phyloP scores from a whole-genome alignment of 2,888 invertebrate species.

The Rhorus exstirpatorius region DNA sequence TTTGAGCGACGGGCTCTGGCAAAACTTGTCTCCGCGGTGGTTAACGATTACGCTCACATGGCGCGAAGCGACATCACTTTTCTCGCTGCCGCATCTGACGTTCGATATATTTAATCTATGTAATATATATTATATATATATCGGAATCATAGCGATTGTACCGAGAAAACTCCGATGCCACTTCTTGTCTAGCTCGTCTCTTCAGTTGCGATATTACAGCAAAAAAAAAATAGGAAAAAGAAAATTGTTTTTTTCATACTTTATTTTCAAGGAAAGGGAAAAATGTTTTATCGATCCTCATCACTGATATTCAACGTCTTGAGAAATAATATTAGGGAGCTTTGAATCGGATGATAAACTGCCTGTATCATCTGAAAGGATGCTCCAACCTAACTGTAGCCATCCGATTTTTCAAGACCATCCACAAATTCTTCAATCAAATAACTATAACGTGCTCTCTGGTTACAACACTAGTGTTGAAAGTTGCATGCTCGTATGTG shows the following conservation, averaged over 20 bases:
- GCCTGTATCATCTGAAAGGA: too few species aligned
- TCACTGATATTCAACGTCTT: neutral
- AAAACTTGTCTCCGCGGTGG: slow-evolving; percentile 39
- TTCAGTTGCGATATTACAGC: neutral
- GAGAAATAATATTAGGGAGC: neutral
- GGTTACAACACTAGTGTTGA: too few species aligned
- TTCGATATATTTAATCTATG: slow-evolving; percentile 22
- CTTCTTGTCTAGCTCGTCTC: slow-evolving; percentile 19
- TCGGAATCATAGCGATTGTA: neutral
- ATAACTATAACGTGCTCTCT: too few species aligned
- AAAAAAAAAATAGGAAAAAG: slow-evolving; percentile 2
- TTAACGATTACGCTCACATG: slow-evolving; percentile 3
- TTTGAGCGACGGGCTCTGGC: slow-evolving; percentile 26
- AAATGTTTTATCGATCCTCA: slow-evolving; percentile 6
- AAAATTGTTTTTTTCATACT: neutral
- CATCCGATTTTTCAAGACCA: too few species aligned
- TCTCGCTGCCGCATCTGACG: slow-evolving; percentile 18
- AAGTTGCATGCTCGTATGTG: too few species aligned
- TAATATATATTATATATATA: neutral
- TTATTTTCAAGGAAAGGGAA: neutral
- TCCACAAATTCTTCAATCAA: too few species aligned
- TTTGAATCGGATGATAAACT: too few species aligned
- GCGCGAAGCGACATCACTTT: slow-evolving; percentile 28
- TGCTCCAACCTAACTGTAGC: too few species aligned
- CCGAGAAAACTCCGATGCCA: slow-evolving; percentile 1